Evolutionary conservation across 2,113 vertebrate species (phyloP).

Genomic region (Pterocles gutturalis): DNA sequence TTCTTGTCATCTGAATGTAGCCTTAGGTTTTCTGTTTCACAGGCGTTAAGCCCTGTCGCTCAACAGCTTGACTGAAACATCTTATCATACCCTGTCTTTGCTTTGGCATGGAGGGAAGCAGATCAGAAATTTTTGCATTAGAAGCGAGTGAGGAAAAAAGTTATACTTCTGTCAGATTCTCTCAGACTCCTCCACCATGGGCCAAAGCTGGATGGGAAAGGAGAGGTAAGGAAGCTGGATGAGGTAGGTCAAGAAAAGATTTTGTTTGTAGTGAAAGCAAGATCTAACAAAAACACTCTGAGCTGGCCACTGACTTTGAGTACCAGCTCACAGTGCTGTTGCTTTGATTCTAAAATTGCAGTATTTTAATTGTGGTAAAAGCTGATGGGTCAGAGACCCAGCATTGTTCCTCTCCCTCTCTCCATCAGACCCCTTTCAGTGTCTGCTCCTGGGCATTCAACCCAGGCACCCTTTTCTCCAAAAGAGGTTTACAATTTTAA

Average conservation of each 20-base stretch:
- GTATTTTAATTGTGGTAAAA: background rate
- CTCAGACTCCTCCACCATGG: background rate
- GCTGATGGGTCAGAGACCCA: background rate
- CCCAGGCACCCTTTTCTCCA: background rate
- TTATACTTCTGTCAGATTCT: slow-evolving; percentile 25
- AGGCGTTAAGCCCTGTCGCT: background rate
- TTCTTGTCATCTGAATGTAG: slow-evolving; percentile 3
- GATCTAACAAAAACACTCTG: background rate
- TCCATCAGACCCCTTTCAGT: rapidly evolving
- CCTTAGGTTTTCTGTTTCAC: slow-evolving; percentile 52
- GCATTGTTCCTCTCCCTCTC: background rate
- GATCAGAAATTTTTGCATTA: slow-evolving; percentile 1
- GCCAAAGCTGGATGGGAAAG: background rate
- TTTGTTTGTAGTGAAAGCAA: background rate
- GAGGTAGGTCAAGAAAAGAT: background rate
- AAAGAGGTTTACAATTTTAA: background rate
- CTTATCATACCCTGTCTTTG: background rate
- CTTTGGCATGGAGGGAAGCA: slow-evolving; percentile 21
- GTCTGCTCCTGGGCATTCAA: background rate
- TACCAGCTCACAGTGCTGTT: background rate
- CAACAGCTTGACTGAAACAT: background rate
- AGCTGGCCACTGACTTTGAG: background rate
- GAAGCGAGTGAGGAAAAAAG: background rate
- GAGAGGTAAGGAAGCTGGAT: slow-evolving; percentile 22
- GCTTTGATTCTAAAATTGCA: background rate